Percentiles rank a stretch among this genome's conserved stretches.
Conservation (phyloP, 2,113 vertebrate species). For the Cyanoderma ruficeps region DNA sequence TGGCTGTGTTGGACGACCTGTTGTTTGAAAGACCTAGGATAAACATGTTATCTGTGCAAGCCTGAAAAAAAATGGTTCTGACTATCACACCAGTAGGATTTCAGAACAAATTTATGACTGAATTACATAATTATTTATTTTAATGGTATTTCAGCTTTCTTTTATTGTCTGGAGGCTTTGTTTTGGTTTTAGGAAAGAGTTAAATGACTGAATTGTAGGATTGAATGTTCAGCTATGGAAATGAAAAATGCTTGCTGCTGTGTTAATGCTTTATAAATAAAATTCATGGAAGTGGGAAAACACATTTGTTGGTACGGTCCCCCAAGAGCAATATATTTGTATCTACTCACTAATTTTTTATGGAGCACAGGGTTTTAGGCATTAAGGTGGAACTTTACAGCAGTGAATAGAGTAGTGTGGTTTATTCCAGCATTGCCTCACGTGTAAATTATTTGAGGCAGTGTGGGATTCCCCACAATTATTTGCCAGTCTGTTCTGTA, state of each 20-base stretch:
- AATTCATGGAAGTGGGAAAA: background rate
- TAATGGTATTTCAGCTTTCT: background rate
- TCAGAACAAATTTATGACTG: background rate
- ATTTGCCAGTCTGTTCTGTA: background rate
- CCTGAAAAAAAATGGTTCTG: background rate
- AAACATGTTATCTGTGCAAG: background rate
- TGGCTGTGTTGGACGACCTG: background rate
- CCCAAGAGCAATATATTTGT: background rate
- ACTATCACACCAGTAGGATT: background rate
- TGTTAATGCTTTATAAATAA: conserved; percentile 10
- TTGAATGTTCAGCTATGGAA: background rate
- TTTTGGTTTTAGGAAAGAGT: background rate
- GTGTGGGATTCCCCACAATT: too few species aligned
- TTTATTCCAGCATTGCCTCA: background rate
- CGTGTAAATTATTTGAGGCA: background rate
- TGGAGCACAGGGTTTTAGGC: background rate
- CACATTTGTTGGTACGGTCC: background rate
- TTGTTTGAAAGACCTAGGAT: background rate
- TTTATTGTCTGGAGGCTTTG: background rate
- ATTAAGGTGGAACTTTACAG: background rate
- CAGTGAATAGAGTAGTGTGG: background rate
- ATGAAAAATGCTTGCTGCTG: background rate
- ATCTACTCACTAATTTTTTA: background rate
- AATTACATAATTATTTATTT: background rate
- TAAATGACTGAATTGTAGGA: background rate